These are phyloP conservation scores for Drosophila willistoni DNA, from an alignment of 1,140 invertebrate genomes.

Conservation along the genomic window DNA sequence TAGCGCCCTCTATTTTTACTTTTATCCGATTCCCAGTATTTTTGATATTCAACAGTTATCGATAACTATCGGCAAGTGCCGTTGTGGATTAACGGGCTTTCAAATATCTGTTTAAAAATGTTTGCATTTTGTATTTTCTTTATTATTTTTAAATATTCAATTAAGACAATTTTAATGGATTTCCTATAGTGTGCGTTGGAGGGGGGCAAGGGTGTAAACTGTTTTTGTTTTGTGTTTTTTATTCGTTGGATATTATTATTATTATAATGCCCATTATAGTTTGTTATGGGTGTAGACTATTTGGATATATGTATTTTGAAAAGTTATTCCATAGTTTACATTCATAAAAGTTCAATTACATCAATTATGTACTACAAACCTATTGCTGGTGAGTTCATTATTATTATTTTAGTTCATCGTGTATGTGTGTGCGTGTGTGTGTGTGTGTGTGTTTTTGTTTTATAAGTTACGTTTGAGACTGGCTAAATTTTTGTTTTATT, in stretches of 20 bases:
- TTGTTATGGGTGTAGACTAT: conserved; percentile 62
- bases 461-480: conserved; percentile 57
- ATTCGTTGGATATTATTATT: conserved; percentile 67
- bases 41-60: too few species aligned
- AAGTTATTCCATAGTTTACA: conserved; percentile 78
- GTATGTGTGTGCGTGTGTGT: conserved; percentile 9
- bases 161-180: conserved; percentile 75
- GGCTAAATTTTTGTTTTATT: conserved; percentile 18
- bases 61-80: background rate
- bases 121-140: conserved; percentile 43
- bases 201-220: conserved; percentile 55
- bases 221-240: conserved; percentile 25
- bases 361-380: conserved; percentile 77
- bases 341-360: conserved; percentile 80
- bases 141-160: conserved; percentile 69
- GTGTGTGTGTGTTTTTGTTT: conserved; percentile 16
- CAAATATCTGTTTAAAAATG: background rate
- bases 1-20: background rate
- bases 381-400: conserved; percentile 66
- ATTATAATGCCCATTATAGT: conserved; percentile 61
- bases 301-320: conserved; percentile 66
- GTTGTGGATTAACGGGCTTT: background rate
- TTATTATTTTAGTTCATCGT: conserved; percentile 47
- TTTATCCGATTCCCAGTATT: too few species aligned
- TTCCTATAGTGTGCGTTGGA: conserved; percentile 63